Evolutionary conservation across 2,888 invertebrate genomes (phyloP), one percentile per base, ranked within the genome.

Genomic region (Hoplodrina blanda): DNA sequence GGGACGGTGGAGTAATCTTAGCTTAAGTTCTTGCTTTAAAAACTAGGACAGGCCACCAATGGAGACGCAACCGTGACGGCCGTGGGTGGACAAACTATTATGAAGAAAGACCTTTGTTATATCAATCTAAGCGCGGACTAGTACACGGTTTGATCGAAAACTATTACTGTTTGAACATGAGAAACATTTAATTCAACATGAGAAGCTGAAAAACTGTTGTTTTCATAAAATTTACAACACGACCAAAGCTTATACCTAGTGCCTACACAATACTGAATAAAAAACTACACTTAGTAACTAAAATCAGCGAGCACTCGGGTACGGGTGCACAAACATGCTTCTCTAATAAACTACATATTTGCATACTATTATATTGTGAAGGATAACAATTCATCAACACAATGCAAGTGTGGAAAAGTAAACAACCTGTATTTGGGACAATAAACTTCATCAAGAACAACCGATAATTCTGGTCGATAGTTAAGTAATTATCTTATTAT

Each of bases 371-470:
- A 84, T 80, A 83, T 82, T 81, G 85, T 85, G 83, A 87, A 86
- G 88, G 86, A 88, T 89, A 87, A 87, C 89, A 87, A 87, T 88
- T 83, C 85, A 88, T 86, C 86, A 85, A 86, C 84, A 76, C 87
- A 87, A 87, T 87, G 84, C 87, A 88, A 85, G 85, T 85, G 85
- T 87, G 87, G 87, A 84, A 80, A 85, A 90, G 94, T 92, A 92
- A 94, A 94, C 91, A 94, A 95, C 93, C 94, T 92, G 89, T 89
- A 95, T 92, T 88, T 92, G 82, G 95, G 88, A 88, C 95, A 93
- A 94, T 92, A 94, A 94, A 94, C 95, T 92, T 87, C 92, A 94
- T 92, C 93, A 94, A 93, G 94, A 93, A 91, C 95, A 85, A 82
- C 81, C 89, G 90, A 92, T 92, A 90, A 90, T 88, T 89, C 84